Conservation (phyloP, 2,113 vertebrate genomes). For the Odocoileus hemionus region DNA sequence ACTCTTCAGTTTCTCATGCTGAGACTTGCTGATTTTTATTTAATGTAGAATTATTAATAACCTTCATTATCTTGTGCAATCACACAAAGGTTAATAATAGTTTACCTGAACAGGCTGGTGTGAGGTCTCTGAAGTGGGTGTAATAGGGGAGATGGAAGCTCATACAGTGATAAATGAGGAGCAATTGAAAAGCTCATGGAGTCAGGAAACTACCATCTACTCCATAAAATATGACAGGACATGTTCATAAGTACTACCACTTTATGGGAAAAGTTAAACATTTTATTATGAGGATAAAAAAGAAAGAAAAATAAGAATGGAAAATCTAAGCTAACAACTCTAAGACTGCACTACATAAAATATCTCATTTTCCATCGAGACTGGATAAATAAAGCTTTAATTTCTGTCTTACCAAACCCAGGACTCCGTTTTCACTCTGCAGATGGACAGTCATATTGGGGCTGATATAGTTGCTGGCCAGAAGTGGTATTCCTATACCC, state of each 20-base stretch:
- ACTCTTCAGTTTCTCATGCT: not conserved
- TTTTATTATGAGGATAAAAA: not conserved
- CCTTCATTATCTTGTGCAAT: not conserved
- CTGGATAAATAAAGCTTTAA: not conserved
- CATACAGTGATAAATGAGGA: not conserved
- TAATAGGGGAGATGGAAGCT: not conserved
- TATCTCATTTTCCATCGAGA: not conserved
- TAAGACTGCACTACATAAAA: not conserved
- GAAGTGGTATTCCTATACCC: conserved; percentile 96
- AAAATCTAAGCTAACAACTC: not conserved
- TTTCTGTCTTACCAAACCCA: conserved; percentile 92
- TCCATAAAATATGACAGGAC: not conserved
- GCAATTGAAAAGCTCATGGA: not conserved
- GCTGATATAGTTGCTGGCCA: conserved; percentile 98
- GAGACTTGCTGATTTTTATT: not conserved
- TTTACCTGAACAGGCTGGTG: not conserved
- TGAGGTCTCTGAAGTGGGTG: not conserved
- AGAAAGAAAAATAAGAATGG: not conserved
- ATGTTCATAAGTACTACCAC: not conserved
- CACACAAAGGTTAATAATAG: not conserved
- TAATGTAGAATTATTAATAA: not conserved
- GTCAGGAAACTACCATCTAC: not conserved
- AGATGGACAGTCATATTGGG: conserved; percentile 94
- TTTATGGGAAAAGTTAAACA: not conserved
- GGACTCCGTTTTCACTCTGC: conserved; percentile 98